These are phyloP conservation scores for Brachylomia viminalis DNA, from an alignment of 2,888 invertebrate genomes.

Conservation along the genomic window DNA sequence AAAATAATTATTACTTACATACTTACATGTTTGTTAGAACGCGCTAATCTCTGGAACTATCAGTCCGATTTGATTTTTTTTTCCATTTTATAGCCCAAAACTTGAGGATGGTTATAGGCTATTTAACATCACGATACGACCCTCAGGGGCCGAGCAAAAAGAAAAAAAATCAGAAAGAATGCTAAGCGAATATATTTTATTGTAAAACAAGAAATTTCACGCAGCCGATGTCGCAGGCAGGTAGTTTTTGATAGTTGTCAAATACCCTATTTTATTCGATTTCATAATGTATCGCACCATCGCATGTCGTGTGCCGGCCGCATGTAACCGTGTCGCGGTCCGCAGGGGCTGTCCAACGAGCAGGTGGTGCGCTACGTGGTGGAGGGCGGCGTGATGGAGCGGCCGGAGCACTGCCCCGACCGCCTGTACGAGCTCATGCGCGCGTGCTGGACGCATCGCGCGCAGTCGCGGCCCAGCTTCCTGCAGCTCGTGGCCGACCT, in stretches of 20 bases:
- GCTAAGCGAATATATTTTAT: neutral
- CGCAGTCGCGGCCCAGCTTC: conserved; percentile 95
- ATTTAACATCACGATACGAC: too few species aligned
- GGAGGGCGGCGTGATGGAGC: conserved; percentile 98
- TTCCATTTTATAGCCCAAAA: neutral
- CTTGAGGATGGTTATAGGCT: neutral
- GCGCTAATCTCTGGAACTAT: neutral
- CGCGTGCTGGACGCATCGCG: conserved; percentile 97
- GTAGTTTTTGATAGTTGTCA: neutral
- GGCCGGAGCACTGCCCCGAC: conserved; percentile 98
- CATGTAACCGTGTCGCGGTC: neutral
- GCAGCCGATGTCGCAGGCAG: neutral
- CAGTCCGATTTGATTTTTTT: neutral
- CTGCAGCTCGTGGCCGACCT: conserved; percentile 94
- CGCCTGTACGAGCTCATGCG: conserved; percentile 97
- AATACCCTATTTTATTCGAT: neutral
- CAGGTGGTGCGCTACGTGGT: conserved; percentile 97
- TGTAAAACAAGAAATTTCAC: neutral
- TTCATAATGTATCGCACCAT: neutral
- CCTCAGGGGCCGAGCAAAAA: neutral
- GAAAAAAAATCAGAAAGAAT: neutral
- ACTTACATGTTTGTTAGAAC: neutral
- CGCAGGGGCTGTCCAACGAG: conserved; percentile 96
- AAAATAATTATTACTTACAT: neutral
- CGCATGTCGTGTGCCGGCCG: neutral